These are phyloP conservation scores for Trachymyrmex septentrionalis DNA, from an alignment of 1,140 invertebrate species.

Conservation along the genomic window DNA sequence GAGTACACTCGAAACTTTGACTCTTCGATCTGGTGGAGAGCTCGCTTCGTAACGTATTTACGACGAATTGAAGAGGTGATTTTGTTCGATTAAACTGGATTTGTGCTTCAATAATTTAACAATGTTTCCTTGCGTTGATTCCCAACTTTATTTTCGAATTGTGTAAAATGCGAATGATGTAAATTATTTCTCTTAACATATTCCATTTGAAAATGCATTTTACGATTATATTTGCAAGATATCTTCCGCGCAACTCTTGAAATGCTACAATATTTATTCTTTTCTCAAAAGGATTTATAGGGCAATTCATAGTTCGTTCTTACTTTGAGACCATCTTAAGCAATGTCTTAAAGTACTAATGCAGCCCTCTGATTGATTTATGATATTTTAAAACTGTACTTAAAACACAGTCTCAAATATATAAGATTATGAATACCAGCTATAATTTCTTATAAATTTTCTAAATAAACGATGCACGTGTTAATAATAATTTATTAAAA, in stretches of 20 bases:
- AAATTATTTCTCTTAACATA: background rate
- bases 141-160: background rate
- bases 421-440: no score
- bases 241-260: background rate
- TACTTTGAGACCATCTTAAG: no score
- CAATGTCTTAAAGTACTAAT: no score
- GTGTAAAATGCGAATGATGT: background rate
- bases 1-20: slow-evolving; percentile 59
- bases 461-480: background rate
- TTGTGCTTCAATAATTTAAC: slow-evolving; percentile 9
- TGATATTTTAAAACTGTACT: no score
- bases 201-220: background rate
- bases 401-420: no score
- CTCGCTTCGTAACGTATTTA: slow-evolving; percentile 50
- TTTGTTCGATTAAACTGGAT: slow-evolving; percentile 47
- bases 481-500: background rate
- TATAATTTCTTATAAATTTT: background rate
- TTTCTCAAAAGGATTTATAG: background rate
- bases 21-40: slow-evolving; percentile 43
- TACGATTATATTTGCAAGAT: background rate
- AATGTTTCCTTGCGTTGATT: slow-evolving; percentile 13
- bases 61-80: slow-evolving; percentile 34
- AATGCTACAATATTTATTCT: background rate
- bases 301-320: no score
- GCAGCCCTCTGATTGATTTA: no score